Evolutionary conservation across 2,113 vertebrate species (phyloP), one percentile per base, ranked within the genome.

Genomic region (Terrapene triunguis): DNA sequence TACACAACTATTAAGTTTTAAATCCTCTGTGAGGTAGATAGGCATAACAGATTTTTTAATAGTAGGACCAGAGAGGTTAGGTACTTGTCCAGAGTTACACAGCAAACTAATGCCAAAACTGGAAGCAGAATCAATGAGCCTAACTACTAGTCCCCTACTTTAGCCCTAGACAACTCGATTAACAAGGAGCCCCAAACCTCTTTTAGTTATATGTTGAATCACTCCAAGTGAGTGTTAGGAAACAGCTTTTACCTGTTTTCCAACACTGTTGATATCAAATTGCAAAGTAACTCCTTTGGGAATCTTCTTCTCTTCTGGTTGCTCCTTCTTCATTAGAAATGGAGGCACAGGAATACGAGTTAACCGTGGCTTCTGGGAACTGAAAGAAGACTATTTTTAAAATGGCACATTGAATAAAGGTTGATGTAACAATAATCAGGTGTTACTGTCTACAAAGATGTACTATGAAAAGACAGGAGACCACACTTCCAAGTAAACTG

Each of bases 201-300:
- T 88, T 94, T 80, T 42, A 84, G 2, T 7, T 24, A n/a, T 47
- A 80, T 2, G 8, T 13, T 42, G 54, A 22, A 12, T 19, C 5
- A 32, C 80, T 82, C 55, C 13, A 82, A 92, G 55, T 5, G 62
- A 90, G 24, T 47, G 55, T 22, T 47, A 76, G 8, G 25, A 57
- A 92, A 93, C 8, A 10, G 44, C 51, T 87, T 85, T 98, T 98
- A 99, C 99, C 98, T 99, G 99, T 97, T 99, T 99, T 84, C 99
- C 99, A 84, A 99, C 99, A 93, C 99, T 99, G 97, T 99, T 99
- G 93, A 99, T 99, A 96, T 99, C 99, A 97, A 99, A 99, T 91
- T 99, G 99, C 92, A 99, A 93, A 11, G 99, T 98, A 35, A 99
- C 99, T 17, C 99, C 99, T 98, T 99, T 99, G 35, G 99, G 99